Base-by-base conservation (phyloP, 2,113 vertebrate species). In the Canis aureus region DNA sequence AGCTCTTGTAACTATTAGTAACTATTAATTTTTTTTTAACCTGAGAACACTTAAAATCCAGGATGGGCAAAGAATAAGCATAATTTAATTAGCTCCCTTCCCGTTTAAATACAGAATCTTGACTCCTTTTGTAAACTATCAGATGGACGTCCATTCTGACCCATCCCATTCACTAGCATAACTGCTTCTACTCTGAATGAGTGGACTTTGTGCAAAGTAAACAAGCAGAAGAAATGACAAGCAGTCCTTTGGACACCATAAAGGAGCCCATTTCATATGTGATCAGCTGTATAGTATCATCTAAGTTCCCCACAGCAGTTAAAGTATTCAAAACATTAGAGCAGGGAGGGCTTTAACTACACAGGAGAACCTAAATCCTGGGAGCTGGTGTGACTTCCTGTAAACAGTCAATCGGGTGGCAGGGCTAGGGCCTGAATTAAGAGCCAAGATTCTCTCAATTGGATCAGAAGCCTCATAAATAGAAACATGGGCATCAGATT, bases 51-150 rank as follows among this genome's bases (percentile, higher is more conserved):
- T 66, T 84, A 38, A 89, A 95, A 96, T 91, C 25, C 9, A 97
- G n/a, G 19, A 66, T 89, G 5, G 27, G 29, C 15, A 92, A 95
- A 93, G 55, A 88, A 78, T 88, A 91, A 92, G 81, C 43, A 35
- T 17, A 98, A 5, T 71, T 59, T 88, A 62, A 96, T 85, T 90
- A 81, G 19, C 38, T 64, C 49, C 16, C 85, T 95, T 93, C 69
- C 79, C 4, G 35, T 38, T 69, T 19, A 76, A 94, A 51, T 95
- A 94, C 73, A 29, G 79, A 91, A 96, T 97, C n/a, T 20, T 88
- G 2, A 16, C 3, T 38, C 35, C 20, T 82, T 49, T 97, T 91
- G 53, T n/a, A 86, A 92, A 85, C 13, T 80, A 51, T 59, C 74
- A 96, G 15, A 15, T 60, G 27, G 93, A 43, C 43, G 92, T 8